Base-by-base conservation (phyloP, 2,113 vertebrate species). In the Cephalopholis sonnerati region DNA sequence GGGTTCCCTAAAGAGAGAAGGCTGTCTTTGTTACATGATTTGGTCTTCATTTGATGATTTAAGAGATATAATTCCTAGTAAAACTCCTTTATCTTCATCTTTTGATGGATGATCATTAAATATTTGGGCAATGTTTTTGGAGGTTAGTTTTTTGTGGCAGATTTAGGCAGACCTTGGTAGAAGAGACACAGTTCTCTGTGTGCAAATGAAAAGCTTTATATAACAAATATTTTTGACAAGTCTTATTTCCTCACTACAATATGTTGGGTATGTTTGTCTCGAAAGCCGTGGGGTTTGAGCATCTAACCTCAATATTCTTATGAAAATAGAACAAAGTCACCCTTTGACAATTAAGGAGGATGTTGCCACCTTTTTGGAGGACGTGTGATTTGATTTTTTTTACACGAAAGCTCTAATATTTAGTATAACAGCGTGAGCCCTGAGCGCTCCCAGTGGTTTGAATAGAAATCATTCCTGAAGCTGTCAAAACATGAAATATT, bases 401-500 rank as follows among this genome's bases (percentile, higher is more conserved):
- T 20, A 32, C 32, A 67, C 46, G 59, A 54, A 39, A 7, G 72
- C 44, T 17, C 24, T 5, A 36, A n/a, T 36, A 25, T 58, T 4
- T 27, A 41, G 18, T 10, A 58, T 73, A 29, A 81, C 7, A 74
- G 55, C 18, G 1, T 7, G 5, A 66, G 50, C 39, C 50, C 59
- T 63, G 16, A 44, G 32, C 36, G 51, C 58, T 78, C 51, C 46
- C 2, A 44, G 39, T 11, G 41, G 48, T 51, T 27, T 64, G 39
- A 74, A 77, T 25, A 54, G 57, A 69, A 61, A 64, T 57, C 5
- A 53, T 18, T 69, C 6, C 29, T 44, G 13, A 79, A 70, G 67
- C 54, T 67, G 70, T 74, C 58, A 79, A 86, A 88, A 77, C 18
- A 64, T 62, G 59, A 77, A 72, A 62, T 41, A 7, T 10, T 44